phyloP scores from a whole-genome alignment of 2,888 invertebrate genomes.

The Aphodius granarius region DNA sequence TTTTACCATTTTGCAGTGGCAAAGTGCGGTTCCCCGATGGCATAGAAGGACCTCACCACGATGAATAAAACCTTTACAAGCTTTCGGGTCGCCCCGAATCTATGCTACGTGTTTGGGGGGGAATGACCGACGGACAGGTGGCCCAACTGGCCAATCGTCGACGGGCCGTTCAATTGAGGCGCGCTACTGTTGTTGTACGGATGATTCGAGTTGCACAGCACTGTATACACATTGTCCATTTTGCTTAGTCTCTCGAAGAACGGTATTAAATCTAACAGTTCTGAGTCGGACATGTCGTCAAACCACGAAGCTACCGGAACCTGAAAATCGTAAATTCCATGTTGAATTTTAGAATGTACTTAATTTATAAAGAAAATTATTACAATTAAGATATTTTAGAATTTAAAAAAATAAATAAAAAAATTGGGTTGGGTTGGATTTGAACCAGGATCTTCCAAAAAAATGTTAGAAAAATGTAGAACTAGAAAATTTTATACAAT shows the following conservation, averaged over 20 bases:
- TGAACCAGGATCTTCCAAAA: background rate
- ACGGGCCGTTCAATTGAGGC: constrained; percentile 44
- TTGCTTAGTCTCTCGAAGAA: constrained; percentile 97
- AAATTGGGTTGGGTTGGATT: background rate
- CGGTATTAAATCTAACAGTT: constrained; percentile 95
- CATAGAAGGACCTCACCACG: constrained; percentile 39
- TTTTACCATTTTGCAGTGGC: constrained; percentile 27
- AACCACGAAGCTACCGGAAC: constrained; percentile 99
- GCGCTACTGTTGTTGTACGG: constrained; percentile 63
- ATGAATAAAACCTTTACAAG: constrained; percentile 38
- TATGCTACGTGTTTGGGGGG: constrained; percentile 48
- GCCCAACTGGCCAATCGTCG: constrained; percentile 28
- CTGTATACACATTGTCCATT: constrained; percentile 96
- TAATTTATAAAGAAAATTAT: background rate
- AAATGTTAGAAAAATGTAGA: background rate
- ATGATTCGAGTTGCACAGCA: constrained; percentile 90
- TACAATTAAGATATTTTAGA: background rate
- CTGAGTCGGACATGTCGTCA: constrained; percentile 97
- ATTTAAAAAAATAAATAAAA: background rate
- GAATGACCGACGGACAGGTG: constrained; percentile 32
- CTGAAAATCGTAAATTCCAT: constrained; percentile 53
- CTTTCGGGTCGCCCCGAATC: constrained; percentile 24
- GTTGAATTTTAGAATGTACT: background rate
- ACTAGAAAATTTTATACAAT: too few relatives aligned
- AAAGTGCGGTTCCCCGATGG: constrained; percentile 37